Conservation (phyloP, 2,888 invertebrate species). For the Helicoverpa assulta region DNA sequence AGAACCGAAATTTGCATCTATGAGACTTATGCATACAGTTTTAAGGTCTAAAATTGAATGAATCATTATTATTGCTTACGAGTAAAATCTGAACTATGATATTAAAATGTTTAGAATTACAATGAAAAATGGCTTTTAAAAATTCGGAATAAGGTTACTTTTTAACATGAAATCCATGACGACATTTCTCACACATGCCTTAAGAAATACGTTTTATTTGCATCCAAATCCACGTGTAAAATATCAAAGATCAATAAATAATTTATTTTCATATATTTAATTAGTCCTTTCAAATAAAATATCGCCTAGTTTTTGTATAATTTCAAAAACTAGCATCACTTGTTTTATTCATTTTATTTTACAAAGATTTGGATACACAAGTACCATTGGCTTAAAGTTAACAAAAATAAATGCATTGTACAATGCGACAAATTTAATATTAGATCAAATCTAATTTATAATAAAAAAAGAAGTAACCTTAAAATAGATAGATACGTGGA, state of each 20-base stretch:
- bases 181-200: constrained; percentile 3
- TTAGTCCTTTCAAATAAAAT: constrained; percentile 40
- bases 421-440: constrained; percentile 43
- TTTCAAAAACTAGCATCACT: constrained; percentile 37
- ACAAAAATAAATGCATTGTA: constrained; percentile 48
- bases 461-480: neutral
- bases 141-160: constrained; percentile 27
- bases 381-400: neutral
- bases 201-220: constrained; percentile 12
- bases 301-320: constrained; percentile 18
- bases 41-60: neutral
- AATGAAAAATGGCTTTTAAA: constrained; percentile 23
- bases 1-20: constrained; percentile 20
- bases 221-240: constrained; percentile 41
- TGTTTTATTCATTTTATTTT: constrained; percentile 1
- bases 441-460: constrained; percentile 56
- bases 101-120: constrained; percentile 35
- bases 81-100: constrained; percentile 7
- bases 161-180: constrained; percentile 31
- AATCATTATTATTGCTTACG: constrained; percentile 15
- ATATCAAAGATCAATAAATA: constrained; percentile 8
- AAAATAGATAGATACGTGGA: constrained; percentile 3
- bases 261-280: constrained; percentile 15
- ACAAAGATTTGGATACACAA: constrained; percentile 39
- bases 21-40: constrained; percentile 1